These are phyloP conservation scores for Procambarus clarkii DNA, from an alignment of 1,140 invertebrate species.

Conservation along the genomic window DNA sequence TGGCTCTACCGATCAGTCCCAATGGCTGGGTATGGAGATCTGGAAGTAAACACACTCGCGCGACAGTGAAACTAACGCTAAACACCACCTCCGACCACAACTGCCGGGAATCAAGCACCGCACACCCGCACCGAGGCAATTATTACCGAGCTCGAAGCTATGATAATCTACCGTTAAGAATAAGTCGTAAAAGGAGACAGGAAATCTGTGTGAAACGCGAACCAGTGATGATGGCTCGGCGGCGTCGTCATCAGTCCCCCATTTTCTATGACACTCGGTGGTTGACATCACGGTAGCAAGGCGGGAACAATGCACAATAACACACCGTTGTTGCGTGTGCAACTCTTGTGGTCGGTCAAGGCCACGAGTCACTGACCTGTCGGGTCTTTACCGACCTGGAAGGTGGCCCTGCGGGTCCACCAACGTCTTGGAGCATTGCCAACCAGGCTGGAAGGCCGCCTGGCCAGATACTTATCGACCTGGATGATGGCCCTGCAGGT, in stretches of 20 bases:
- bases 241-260: not conserved
- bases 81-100: not conserved
- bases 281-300: not conserved
- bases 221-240: not conserved
- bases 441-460: too few species aligned
- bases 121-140: not conserved
- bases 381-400: not conserved
- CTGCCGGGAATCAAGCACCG: not conserved
- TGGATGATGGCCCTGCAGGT: too few species aligned
- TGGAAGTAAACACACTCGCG: too few species aligned
- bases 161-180: not conserved
- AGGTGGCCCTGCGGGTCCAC: not conserved
- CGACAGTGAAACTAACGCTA: not conserved
- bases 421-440: not conserved
- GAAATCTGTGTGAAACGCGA: not conserved
- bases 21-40: too few species aligned
- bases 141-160: not conserved
- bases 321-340: not conserved
- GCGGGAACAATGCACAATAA: not conserved
- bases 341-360: not conserved
- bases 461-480: too few species aligned
- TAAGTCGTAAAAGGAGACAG: not conserved
- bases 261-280: not conserved
- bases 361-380: constrained; percentile 80
- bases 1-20: too few species aligned